Evolutionary conservation across 1,140 invertebrate species (phyloP).

Genomic region (Schlechtendalia chinensis): DNA sequence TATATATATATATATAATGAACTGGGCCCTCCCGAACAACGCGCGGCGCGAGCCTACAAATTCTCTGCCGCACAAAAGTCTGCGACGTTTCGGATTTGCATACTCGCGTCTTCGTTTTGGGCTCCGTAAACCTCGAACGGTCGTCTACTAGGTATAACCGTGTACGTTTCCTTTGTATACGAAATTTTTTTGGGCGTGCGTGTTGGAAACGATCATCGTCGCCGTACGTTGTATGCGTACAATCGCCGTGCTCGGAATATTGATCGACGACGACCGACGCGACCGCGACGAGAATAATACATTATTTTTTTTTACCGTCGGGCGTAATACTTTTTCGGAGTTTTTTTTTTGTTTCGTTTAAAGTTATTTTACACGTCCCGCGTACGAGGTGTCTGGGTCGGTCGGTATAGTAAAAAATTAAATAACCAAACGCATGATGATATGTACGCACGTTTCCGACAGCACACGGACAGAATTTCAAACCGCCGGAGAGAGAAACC

Average conservation of each 20-base stretch:
- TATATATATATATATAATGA: conserved; percentile 7
- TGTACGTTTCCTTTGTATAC: too few species aligned
- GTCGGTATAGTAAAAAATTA: not conserved
- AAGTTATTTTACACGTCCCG: not conserved
- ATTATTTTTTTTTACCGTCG: not conserved
- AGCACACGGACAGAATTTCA: conserved; percentile 9
- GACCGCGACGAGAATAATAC: not conserved
- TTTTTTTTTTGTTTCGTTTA: not conserved
- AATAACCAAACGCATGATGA: conserved; percentile 18
- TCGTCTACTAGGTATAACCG: too few species aligned
- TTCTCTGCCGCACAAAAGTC: not conserved
- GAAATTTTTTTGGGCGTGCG: not conserved
- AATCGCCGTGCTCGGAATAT: not conserved
- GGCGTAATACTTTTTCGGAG: too few species aligned
- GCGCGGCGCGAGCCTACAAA: too few species aligned
- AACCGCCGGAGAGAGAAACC: not conserved
- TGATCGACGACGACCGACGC: not conserved
- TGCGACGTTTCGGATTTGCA: conserved; percentile 15
- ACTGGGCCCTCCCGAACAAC: not conserved
- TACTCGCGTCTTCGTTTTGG: conserved; percentile 20
- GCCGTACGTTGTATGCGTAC: not conserved
- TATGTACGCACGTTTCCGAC: not conserved
- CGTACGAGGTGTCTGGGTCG: not conserved
- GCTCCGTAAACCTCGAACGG: not conserved
- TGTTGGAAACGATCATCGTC: not conserved